Evolutionary conservation across 2,797 vertebrate genomes (phyloP), one percentile per base, ranked within the genome.

Genomic region (Notolepis coatsorum): DNA sequence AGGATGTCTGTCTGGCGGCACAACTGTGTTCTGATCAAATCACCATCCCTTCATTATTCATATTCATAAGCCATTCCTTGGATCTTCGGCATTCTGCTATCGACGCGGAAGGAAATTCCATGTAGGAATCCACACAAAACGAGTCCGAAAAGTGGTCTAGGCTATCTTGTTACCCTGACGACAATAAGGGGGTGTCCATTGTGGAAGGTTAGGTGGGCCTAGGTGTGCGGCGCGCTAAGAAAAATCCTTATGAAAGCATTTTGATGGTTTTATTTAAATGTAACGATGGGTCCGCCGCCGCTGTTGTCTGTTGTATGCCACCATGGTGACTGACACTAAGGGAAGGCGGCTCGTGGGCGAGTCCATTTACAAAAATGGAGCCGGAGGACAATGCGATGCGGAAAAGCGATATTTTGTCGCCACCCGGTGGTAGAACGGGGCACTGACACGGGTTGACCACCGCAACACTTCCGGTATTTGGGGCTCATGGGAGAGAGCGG

Each of bases 261-360:
- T 65, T 74, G 58, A 23, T 28, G 31, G 25, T 35, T 27, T 47
- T 63, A 47, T 62, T 76, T 75, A 77, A 84, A 85, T 86, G 85
- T 82, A 79, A 52, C 67, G 75, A 73, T 56, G 43, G 68, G 41
- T 73, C 67, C 74, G 60, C 78, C 62, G 71, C 63, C 74, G 70
- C 66, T 84, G 48, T 2, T 67, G 62, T 81, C 81, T 90, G 89
- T 89, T 90, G 86, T 93, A 13, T 74, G 86, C 89, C 92, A 90
- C 92, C 93, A 94, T 93, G 92, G 92, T 91, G 92, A 93, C 91
- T 92, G 91, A 87, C 75, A 73, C 75, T n/a, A 77, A 68, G 81
- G 58, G 81, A 82, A 76, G 69, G 72, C 79, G 69, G 72, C 79
- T 88, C 54, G 79, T 88, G 90, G 92, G 88, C 91, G 92, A 92